Percentiles rank a stretch among this genome's conserved stretches.
phyloP scores from a whole-genome alignment of 2,113 vertebrate genomes.

The Corvus moneduloides region DNA sequence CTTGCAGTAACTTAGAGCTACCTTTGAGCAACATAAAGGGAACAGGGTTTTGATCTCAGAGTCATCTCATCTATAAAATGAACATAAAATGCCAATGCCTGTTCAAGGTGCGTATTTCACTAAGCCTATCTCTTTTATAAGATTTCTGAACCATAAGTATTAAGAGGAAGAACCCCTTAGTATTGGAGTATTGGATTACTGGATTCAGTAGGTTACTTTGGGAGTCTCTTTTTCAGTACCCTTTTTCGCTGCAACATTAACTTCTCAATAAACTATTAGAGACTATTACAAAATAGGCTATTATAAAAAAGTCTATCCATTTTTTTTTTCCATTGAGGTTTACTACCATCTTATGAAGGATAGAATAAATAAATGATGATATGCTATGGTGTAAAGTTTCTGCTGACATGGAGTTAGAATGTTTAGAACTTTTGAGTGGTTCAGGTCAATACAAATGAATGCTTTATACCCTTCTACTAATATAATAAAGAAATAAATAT shows the following conservation, averaged over 20 bases:
- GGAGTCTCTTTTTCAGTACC: not conserved
- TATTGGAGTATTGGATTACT: not conserved
- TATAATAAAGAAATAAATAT: not conserved
- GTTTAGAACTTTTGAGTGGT: not conserved
- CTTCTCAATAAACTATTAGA: not conserved
- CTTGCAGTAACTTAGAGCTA: not conserved
- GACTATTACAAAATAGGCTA: not conserved
- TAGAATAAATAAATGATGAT: not conserved
- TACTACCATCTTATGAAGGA: not conserved
- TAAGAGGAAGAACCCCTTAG: not conserved
- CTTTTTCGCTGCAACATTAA: not conserved
- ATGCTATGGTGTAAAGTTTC: not conserved
- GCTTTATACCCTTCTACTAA: not conserved
- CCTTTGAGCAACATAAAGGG: not conserved
- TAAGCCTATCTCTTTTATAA: not conserved
- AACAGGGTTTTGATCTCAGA: not conserved
- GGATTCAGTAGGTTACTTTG: not conserved
- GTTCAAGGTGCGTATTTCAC: not conserved
- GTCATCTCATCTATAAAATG: not conserved
- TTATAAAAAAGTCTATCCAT: accelerated
- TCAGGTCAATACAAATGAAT: not conserved
- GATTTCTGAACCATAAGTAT: not conserved
- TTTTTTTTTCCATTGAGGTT: not conserved
- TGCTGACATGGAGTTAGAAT: not conserved
- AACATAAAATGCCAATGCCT: not conserved